Evolutionary conservation across 30 jellyfish, hydroid and myxozoan genomes (phyloP).

Genomic region (Morbakka virulenta): DNA sequence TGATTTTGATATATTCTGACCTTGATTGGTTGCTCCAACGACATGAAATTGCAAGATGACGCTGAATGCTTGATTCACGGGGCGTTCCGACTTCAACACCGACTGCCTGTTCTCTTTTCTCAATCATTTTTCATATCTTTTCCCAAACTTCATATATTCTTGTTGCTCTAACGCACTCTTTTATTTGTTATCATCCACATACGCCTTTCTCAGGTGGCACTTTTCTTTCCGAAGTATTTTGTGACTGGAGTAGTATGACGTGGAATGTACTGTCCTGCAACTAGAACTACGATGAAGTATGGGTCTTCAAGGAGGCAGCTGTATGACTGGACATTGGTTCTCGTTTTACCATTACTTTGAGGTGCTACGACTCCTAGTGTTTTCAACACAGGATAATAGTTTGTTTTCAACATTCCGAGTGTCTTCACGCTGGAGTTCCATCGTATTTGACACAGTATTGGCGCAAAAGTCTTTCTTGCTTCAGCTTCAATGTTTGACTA

Average conservation of each 20-base stretch:
- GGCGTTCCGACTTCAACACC: slow-evolving; percentile 36
- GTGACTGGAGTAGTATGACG: too few species aligned
- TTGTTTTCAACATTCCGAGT: slow-evolving; percentile 26
- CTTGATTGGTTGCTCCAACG: slow-evolving; percentile 22
- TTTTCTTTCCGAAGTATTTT: too few species aligned
- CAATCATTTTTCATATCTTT: slow-evolving; percentile 20
- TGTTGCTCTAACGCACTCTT: too few species aligned
- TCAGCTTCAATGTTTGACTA: slow-evolving; percentile 24
- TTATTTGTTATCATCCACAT: too few species aligned
- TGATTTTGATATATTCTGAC: slow-evolving; percentile 27
- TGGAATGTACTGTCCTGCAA: too few species aligned
- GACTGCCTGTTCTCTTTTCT: slow-evolving; percentile 1
- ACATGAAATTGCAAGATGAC: slow-evolving; percentile 32
- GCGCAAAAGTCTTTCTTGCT: slow-evolving; percentile 11
- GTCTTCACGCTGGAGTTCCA: slow-evolving; percentile 35
- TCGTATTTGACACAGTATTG: slow-evolving; percentile 33
- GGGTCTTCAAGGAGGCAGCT: too few species aligned
- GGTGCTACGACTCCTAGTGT: slow-evolving; percentile 29
- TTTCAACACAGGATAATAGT: slow-evolving; percentile 28
- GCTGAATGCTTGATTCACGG: slow-evolving; percentile 38
- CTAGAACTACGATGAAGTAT: too few species aligned
- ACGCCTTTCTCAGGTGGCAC: too few species aligned
- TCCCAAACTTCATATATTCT: too few species aligned
- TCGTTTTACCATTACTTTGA: slow-evolving; percentile 6
- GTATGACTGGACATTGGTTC: too few species aligned